Conservation (phyloP, 2,797 vertebrate genomes). For the Lepus oiostolus region DNA sequence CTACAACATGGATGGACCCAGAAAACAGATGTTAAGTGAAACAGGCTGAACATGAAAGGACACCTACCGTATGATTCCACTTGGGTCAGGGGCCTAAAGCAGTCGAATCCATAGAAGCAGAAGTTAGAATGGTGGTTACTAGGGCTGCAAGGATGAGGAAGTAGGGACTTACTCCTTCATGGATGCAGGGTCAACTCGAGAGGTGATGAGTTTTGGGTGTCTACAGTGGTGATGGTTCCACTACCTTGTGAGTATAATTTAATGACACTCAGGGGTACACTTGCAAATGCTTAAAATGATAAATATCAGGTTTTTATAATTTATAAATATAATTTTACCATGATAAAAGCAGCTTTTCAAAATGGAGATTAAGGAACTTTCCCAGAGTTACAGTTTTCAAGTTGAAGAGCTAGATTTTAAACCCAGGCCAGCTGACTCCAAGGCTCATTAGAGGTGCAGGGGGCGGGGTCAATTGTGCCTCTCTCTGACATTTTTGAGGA, state of each 20-base stretch:
- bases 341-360: neutral
- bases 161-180: neutral
- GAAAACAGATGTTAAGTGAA: neutral
- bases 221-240: neutral
- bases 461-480: neutral
- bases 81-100: neutral
- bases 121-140: neutral
- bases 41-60: neutral
- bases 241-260: neutral
- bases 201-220: neutral
- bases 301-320: neutral
- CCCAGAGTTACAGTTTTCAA: neutral
- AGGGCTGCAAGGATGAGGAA: neutral
- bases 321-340: neutral
- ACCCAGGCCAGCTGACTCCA: neutral
- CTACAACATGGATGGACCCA: neutral
- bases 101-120: too few relatives aligned
- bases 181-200: neutral
- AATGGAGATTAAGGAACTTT: neutral
- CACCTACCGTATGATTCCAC: neutral
- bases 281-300: neutral
- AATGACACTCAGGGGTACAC: neutral
- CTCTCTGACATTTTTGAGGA: neutral
- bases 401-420: neutral
- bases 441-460: neutral